Percentiles rank a stretch among this genome's conserved stretches.
These are phyloP conservation scores for Globodera rostochiensis DNA, from an alignment of 1,140 invertebrate species.

Conservation along the genomic window DNA sequence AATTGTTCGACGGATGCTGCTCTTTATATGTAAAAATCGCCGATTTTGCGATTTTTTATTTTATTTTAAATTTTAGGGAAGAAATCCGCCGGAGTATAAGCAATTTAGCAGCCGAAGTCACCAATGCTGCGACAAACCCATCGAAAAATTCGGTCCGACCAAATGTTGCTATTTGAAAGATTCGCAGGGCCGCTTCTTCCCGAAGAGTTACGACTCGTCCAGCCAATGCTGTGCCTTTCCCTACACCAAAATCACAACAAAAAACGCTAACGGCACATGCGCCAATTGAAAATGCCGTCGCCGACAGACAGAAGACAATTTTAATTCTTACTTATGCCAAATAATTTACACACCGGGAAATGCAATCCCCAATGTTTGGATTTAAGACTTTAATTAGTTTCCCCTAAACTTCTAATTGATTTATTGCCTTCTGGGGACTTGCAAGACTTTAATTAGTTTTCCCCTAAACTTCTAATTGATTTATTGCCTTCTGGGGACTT, in stretches of 20 bases:
- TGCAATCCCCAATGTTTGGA: too few relatives aligned
- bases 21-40: constrained; percentile 24
- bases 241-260: constrained; percentile 41
- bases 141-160: constrained; percentile 41
- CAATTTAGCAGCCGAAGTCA: constrained; percentile 53
- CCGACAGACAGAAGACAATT: neutral
- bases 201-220: constrained; percentile 52
- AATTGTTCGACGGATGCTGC: constrained; percentile 54
- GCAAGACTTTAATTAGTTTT: too few relatives aligned
- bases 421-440: too few relatives aligned
- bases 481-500: neutral
- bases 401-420: too few relatives aligned
- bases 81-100: constrained; percentile 36
- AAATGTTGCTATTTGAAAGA: constrained; percentile 52
- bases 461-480: too few relatives aligned
- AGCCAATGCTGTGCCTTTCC: constrained; percentile 50
- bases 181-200: constrained; percentile 34
- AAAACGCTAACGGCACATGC: constrained; percentile 35
- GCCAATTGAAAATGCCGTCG: neutral
- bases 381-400: too few relatives aligned
- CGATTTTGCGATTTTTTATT: neutral
- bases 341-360: neutral
- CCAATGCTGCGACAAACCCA: constrained; percentile 49
- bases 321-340: neutral
- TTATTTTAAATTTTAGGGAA: constrained; percentile 7